Conservation (phyloP, 2,113 vertebrate genomes). For the Canis aureus region DNA sequence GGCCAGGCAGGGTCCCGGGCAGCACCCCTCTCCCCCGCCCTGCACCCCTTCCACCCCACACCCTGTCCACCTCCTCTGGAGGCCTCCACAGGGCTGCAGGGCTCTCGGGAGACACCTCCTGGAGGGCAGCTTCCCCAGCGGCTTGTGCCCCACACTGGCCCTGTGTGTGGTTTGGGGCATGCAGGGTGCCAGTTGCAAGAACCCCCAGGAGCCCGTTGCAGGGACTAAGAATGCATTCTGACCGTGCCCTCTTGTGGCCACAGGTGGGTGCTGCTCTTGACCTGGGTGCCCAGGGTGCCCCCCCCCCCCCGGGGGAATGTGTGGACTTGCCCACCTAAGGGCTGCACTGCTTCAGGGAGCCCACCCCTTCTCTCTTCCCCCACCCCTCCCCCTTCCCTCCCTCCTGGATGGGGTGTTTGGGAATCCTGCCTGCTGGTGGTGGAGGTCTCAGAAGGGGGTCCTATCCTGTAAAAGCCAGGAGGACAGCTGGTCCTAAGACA, state of each 20-base stretch:
- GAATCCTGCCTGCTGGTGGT: not conserved
- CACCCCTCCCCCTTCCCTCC: not conserved
- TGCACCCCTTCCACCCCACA: accelerated
- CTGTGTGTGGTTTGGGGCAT: not conserved
- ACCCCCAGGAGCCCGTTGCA: not conserved
- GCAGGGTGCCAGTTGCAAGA: not conserved
- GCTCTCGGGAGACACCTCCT: not conserved
- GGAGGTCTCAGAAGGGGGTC: not conserved
- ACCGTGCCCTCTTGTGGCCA: not conserved
- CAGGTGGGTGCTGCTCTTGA: not conserved
- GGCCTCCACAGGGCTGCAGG: not conserved
- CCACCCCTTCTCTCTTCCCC: not conserved
- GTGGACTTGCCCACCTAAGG: too few species aligned
- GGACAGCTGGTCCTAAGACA: not conserved
- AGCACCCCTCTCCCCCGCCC: too few species aligned
- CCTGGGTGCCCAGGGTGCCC: not conserved
- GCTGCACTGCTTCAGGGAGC: not conserved
- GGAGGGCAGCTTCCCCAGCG: not conserved
- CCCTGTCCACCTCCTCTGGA: not conserved
- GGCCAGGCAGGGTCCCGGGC: too few species aligned
- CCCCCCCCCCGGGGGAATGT: not conserved
- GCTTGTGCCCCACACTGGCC: not conserved
- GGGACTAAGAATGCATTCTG: not conserved
- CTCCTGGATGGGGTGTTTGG: too few species aligned
- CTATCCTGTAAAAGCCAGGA: not conserved